Conservation (phyloP, 2,113 vertebrate species). For the Salvator merianae region DNA sequence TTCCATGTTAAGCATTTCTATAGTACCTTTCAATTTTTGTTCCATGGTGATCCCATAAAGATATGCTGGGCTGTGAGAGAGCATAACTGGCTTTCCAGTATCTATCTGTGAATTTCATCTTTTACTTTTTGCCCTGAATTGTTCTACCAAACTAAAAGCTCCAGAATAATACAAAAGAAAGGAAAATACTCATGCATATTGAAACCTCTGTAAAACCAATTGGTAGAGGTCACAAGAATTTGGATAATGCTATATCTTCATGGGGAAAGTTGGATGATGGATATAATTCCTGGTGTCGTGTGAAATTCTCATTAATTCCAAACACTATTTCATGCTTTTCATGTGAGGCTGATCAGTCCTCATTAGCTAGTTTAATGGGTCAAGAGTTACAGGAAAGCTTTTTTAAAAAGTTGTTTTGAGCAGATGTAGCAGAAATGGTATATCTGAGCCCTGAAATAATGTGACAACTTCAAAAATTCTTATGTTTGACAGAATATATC, state of each 20-base stretch:
- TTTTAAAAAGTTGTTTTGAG: neutral
- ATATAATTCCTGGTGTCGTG: neutral
- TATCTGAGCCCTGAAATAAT: neutral
- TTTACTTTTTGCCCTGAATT: neutral
- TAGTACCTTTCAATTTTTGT: neutral
- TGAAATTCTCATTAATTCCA: neutral
- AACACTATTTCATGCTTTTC: neutral
- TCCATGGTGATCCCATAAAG: neutral
- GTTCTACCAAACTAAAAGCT: neutral
- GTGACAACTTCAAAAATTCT: neutral
- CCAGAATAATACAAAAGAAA: neutral
- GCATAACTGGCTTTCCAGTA: neutral
- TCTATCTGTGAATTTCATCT: neutral
- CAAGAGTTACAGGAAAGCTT: neutral
- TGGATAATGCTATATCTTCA: neutral
- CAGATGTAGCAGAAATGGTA: neutral
- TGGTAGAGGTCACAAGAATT: neutral
- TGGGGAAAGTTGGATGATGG: neutral
- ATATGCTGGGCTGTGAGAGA: neutral
- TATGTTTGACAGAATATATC: neutral
- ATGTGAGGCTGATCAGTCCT: neutral
- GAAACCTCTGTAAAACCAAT: neutral
- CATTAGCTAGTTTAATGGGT: neutral
- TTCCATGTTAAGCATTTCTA: neutral
- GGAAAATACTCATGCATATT: neutral